Conservation (phyloP, 2,888 invertebrate species). For the Celastrina argiolus region DNA sequence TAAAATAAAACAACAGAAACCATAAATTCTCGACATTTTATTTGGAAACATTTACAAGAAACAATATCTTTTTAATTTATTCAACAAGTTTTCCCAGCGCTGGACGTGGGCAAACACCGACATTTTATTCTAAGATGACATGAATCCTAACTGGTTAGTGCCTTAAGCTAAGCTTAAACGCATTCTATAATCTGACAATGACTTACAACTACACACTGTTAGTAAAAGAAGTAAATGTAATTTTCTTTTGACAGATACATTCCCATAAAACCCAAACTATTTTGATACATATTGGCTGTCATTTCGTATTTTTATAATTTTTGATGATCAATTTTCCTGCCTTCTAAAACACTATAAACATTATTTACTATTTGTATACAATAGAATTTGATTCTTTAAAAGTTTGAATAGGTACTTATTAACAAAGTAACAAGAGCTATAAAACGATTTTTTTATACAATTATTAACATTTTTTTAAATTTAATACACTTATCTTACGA, state of each 20-base stretch:
- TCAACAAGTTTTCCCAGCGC: constrained; percentile 59
- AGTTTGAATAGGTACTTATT: neutral
- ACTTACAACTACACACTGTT: neutral
- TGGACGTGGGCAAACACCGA: constrained; percentile 19
- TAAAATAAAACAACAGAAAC: constrained; percentile 52
- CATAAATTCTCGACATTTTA: constrained; percentile 74
- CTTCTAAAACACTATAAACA: neutral
- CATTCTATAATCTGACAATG: neutral
- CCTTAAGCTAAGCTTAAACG: constrained; percentile 4
- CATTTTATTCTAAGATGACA: constrained; percentile 18
- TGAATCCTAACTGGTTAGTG: constrained; percentile 11
- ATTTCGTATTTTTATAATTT: neutral
- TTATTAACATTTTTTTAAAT: too few relatives aligned
- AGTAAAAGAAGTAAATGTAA: neutral
- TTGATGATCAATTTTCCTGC: neutral
- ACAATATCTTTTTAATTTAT: constrained; percentile 45
- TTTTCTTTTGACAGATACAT: neutral
- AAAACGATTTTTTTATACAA: neutral
- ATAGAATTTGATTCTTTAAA: neutral
- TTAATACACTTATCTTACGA: neutral
- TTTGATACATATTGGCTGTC: too few relatives aligned
- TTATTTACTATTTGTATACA: neutral
- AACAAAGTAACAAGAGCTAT: neutral
- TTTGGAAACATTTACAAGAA: constrained; percentile 77
- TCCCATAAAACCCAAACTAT: neutral